Evolutionary conservation across 2,797 vertebrate genomes (phyloP).

Genomic region (Sebastes jordani): DNA sequence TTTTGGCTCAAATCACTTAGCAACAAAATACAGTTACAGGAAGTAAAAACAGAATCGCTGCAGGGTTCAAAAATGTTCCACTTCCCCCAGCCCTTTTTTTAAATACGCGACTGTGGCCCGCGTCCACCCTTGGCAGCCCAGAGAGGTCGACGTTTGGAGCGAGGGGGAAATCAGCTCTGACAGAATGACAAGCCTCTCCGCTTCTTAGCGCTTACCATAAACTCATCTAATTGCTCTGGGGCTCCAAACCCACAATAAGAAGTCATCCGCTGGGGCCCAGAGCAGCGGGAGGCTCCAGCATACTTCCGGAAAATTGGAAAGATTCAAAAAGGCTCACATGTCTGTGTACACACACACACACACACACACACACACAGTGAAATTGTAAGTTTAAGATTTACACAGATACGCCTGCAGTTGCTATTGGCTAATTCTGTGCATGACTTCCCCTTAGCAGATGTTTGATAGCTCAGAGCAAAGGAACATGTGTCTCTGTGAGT

Average conservation of each 20-base stretch:
- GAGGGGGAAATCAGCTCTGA: constrained; percentile 76
- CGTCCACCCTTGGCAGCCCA: constrained; percentile 60
- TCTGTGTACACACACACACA: not conserved
- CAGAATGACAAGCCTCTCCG: constrained; percentile 78
- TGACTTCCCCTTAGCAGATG: constrained; percentile 3
- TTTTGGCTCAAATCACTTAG: constrained; percentile 30
- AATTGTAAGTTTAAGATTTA: constrained; percentile 21
- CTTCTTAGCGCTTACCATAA: constrained; percentile 77
- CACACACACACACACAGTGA: not conserved
- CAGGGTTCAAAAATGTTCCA: constrained; percentile 35
- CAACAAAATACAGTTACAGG: constrained; percentile 44
- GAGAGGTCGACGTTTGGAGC: constrained; percentile 58
- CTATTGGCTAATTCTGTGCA: constrained; percentile 6
- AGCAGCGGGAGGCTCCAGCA: constrained; percentile 62
- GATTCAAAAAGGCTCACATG: constrained; percentile 18
- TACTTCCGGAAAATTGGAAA: constrained; percentile 75
- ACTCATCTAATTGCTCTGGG: constrained; percentile 81
- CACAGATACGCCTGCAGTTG: constrained; percentile 12
- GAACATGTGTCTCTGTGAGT: not conserved
- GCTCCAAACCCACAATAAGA: constrained; percentile 79
- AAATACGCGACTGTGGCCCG: constrained; percentile 31
- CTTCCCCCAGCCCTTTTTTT: constrained; percentile 15
- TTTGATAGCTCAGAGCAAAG: not conserved
- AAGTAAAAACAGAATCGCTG: constrained; percentile 48
- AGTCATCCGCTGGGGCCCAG: constrained; percentile 67